Evolutionary conservation across 2,888 invertebrate genomes (phyloP).

Genomic region (Dryobotodes eremita): DNA sequence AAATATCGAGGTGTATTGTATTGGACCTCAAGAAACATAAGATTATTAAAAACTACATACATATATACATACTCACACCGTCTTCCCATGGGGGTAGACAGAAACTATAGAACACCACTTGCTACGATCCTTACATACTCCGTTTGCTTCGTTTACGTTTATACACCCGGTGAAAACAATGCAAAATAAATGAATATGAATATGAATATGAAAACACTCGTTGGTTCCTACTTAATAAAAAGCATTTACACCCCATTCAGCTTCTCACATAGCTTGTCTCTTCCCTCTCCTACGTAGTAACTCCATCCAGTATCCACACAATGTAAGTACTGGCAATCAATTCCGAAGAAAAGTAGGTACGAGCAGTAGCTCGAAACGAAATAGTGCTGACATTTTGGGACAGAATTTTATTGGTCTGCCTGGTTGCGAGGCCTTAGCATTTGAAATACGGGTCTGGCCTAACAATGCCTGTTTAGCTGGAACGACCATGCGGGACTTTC

Average conservation of each 20-base stretch:
- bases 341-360: constrained; percentile 32
- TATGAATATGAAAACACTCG: too few relatives aligned
- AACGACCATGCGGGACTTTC: constrained; percentile 51
- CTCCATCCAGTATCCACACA: constrained; percentile 29
- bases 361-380: constrained; percentile 41
- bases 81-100: neutral
- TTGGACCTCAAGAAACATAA: neutral
- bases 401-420: constrained; percentile 60
- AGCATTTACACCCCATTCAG: neutral
- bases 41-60: too few relatives aligned
- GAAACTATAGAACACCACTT: neutral
- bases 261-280: neutral
- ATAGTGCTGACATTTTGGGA: constrained; percentile 65
- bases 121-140: neutral
- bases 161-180: too few relatives aligned
- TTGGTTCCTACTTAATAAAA: neutral
- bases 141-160: too few relatives aligned
- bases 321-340: constrained; percentile 28
- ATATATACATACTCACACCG: neutral
- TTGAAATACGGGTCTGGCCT: constrained; percentile 54
- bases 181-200: too few relatives aligned
- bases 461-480: constrained; percentile 48
- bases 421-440: constrained; percentile 60
- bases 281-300: neutral
- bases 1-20: neutral